Base-by-base conservation (phyloP, 2,797 vertebrate species). In the Propithecus deckenii region DNA sequence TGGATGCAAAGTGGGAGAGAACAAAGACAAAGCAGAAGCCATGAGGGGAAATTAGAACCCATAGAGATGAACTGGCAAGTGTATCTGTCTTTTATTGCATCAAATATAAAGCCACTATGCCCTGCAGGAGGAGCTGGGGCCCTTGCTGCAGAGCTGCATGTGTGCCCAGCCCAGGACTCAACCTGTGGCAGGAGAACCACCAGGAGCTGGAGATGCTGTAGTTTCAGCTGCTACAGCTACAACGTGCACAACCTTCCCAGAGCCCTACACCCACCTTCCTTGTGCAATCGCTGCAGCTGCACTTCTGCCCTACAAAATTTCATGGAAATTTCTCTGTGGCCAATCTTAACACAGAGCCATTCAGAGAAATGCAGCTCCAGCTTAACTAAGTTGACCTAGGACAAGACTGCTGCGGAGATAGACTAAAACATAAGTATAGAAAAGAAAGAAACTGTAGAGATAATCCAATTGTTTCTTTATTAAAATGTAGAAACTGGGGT, bases 391-490 rank as follows among this genome's bases (percentile, higher is more conserved):
- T n/a, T 95, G 61, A 80, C 9, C 38, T 0, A 55, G 12, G 12
- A 10, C 63, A 75, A 67, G 69, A 74, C 6, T 22, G 78, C 41
- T 46, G 22, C n/a, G 81, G 32, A 35, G 20, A 75, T 4, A 72
- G 46, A 72, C 15, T 30, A 0, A n/a, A 55, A 41, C 15, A 41
- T 43, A 93, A 4, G 38, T n/a, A 65, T 10, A 17, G 32, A 43
- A 10, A 30, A 72, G 63, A 46, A 74, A 89, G 9, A 65, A 46
- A 52, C 11, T 15, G 30, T 61, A 48, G 30, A 50, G 71, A 32
- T 14, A 65, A 61, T 89, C 74, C 32, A 43, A 32, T 72, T 5
- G 2, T 92, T 79, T 92, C 52, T 71, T 87, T 86, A 89, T 79
- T 50, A 25, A 41, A 13, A 59, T 30, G 10, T 85, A 13, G 86